Conservation (phyloP, 2,888 invertebrate species). For the Trichogramma evanescens region DNA sequence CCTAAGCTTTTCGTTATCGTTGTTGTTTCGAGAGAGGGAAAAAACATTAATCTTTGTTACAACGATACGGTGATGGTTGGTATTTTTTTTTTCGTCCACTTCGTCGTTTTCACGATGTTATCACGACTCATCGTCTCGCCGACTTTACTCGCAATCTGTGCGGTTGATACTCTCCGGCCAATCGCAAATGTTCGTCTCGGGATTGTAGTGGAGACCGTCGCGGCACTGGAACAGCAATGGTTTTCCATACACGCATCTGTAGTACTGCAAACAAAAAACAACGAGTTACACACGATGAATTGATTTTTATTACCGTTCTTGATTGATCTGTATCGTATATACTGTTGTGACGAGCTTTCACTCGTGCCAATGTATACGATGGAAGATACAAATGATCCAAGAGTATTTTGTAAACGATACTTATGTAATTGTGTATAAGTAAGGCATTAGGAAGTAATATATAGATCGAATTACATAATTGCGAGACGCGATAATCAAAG, state of each 20-base stretch:
- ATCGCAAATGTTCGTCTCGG: constrained; percentile 65
- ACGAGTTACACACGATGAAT: neutral
- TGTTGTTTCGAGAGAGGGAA: too few relatives aligned
- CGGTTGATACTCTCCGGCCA: constrained; percentile 72
- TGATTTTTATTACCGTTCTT: neutral
- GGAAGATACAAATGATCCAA: too few relatives aligned
- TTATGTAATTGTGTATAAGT: too few relatives aligned
- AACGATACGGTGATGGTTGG: too few relatives aligned
- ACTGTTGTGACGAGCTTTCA: neutral
- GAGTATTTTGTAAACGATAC: too few relatives aligned
- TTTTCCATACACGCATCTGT: constrained; percentile 76
- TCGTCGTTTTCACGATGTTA: neutral
- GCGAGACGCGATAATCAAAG: too few relatives aligned
- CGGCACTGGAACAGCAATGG: constrained; percentile 67
- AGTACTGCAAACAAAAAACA: constrained; percentile 57
- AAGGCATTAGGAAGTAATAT: too few relatives aligned
- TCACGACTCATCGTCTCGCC: neutral
- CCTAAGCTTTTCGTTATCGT: too few relatives aligned
- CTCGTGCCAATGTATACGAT: neutral
- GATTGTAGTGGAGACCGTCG: constrained; percentile 69
- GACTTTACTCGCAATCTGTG: constrained; percentile 49
- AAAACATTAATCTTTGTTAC: too few relatives aligned
- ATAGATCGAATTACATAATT: too few relatives aligned
- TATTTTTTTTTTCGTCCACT: neutral
- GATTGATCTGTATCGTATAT: neutral